Conservation (phyloP, 2,888 invertebrate species). For the Uloborus plumipes region DNA sequence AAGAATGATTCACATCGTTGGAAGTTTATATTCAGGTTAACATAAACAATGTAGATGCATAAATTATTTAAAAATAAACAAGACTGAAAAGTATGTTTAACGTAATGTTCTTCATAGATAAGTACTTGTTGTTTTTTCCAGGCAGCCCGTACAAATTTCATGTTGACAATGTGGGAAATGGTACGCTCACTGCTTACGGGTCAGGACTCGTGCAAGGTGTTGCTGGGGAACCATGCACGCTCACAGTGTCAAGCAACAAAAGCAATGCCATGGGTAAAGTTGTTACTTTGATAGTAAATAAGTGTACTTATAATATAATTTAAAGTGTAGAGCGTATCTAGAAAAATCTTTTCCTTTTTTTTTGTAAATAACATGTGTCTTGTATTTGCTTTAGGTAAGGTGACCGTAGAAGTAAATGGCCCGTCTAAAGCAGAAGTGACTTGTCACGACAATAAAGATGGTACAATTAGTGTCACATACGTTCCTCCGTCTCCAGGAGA, state of each 20-base stretch:
- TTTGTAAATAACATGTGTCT: neutral
- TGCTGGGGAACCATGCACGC: constrained; percentile 93
- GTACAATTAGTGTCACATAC: constrained; percentile 94
- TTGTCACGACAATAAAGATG: constrained; percentile 98
- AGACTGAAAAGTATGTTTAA: too few relatives aligned
- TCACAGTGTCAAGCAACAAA: constrained; percentile 87
- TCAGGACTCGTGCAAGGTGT: constrained; percentile 92
- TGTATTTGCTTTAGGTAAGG: constrained; percentile 78
- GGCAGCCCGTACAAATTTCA: constrained; percentile 98
- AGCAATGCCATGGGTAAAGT: constrained; percentile 45
- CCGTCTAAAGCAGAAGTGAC: constrained; percentile 93
- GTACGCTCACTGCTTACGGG: constrained; percentile 96
- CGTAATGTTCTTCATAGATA: neutral
- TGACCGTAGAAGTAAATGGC: constrained; percentile 96
- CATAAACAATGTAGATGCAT: too few relatives aligned
- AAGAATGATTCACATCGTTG: too few relatives aligned
- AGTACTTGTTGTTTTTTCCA: constrained; percentile 8
- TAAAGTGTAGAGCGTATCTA: neutral
- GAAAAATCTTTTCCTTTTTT: neutral
- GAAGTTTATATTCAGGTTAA: too few relatives aligned
- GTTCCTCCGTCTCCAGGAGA: constrained; percentile 97
- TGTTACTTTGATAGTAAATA: neutral
- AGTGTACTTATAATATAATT: neutral
- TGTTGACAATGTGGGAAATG: constrained; percentile 91
- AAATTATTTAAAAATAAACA: too few relatives aligned